These are phyloP conservation scores for Elachura formosa DNA, from an alignment of 2,113 vertebrate species.

Conservation along the genomic window DNA sequence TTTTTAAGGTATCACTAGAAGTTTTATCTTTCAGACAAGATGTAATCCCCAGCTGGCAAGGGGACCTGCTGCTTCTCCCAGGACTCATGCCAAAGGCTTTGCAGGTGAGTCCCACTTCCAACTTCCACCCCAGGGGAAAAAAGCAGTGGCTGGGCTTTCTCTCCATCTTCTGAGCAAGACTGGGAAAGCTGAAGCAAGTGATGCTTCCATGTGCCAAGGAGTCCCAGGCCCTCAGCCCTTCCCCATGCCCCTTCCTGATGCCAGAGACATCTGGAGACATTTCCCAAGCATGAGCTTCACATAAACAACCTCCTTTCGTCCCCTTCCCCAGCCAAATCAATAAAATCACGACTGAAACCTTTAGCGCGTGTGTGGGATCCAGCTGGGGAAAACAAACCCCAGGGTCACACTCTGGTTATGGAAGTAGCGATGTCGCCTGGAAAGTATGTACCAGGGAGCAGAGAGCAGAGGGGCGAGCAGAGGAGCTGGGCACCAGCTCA, in stretches of 20 bases:
- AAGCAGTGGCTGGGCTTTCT: background rate
- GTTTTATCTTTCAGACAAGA: slow-evolving; percentile 31
- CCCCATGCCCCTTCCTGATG: background rate
- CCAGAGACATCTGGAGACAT: background rate
- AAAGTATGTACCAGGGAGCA: slow-evolving; percentile 57
- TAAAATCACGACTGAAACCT: background rate
- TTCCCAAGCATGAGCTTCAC: background rate
- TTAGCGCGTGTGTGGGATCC: background rate
- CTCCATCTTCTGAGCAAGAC: background rate
- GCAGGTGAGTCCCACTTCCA: background rate
- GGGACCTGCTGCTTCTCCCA: background rate
- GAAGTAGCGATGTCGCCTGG: slow-evolving; percentile 65
- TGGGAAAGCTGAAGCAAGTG: background rate
- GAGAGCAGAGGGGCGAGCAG: background rate
- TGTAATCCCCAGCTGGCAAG: background rate
- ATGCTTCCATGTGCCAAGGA: background rate
- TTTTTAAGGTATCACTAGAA: background rate
- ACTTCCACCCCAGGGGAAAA: background rate
- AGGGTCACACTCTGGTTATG: background rate
- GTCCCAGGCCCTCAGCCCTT: background rate
- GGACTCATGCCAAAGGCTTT: background rate
- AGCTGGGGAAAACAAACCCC: slow-evolving; percentile 37
- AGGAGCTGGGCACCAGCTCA: slow-evolving; percentile 14
- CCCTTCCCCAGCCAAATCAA: slow-evolving; percentile 1
- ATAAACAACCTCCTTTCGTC: background rate